phyloP scores from a whole-genome alignment of 2,797 vertebrate species.

The Oreortyx pictus region DNA sequence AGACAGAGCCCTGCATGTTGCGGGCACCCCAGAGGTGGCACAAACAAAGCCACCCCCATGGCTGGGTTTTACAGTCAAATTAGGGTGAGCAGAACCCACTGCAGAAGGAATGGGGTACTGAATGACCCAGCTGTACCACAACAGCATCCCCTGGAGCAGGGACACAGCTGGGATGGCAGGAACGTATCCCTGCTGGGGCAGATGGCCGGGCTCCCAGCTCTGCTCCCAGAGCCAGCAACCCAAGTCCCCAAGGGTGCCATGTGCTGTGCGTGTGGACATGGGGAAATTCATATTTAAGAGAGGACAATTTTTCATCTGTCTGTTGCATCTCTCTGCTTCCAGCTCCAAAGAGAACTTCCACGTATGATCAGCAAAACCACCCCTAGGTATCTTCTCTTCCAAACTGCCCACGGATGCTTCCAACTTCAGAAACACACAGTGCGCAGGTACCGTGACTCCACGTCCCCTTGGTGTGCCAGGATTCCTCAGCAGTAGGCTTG shows the following conservation, averaged over 20 bases:
- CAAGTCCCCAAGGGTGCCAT: not conserved
- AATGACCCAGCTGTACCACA: fast-evolving
- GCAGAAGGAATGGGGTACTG: not conserved
- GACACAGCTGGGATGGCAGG: not conserved
- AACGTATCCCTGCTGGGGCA: not conserved
- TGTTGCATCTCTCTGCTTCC: not conserved
- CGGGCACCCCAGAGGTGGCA: not conserved
- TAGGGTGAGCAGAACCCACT: fast-evolving
- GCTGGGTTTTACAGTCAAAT: not conserved
- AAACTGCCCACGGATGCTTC: not conserved
- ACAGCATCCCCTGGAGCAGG: not conserved
- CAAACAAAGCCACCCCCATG: fast-evolving
- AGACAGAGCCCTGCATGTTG: not conserved
- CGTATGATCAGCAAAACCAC: fast-evolving
- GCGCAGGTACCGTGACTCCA: not conserved
- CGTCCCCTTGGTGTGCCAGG: not conserved
- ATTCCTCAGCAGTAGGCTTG: not conserved
- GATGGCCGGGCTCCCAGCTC: not conserved
- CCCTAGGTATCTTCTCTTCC: no score
- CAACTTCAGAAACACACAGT: not conserved
- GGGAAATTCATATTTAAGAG: not conserved
- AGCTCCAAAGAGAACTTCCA: not conserved
- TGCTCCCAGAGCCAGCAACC: not conserved
- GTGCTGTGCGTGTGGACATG: not conserved
- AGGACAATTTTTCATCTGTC: not conserved